These are phyloP conservation scores for Babylonia areolata DNA, from an alignment of 1,140 invertebrate species.

Conservation along the genomic window DNA sequence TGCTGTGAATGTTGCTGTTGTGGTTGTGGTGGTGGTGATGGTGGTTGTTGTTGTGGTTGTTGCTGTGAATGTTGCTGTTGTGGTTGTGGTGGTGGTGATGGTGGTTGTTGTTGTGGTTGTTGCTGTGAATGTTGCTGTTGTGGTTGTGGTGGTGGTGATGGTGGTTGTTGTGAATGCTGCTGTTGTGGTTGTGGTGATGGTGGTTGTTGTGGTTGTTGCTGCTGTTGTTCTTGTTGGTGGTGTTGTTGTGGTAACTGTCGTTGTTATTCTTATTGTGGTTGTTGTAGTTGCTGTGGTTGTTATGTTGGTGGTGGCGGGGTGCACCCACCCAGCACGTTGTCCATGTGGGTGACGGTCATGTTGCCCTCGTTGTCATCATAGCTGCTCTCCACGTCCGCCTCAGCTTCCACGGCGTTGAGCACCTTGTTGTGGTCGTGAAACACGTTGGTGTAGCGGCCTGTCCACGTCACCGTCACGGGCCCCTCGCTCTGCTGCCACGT, in stretches of 20 bases:
- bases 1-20: constrained; percentile 15
- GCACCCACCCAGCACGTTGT: constrained; percentile 51
- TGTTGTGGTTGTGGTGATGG: constrained; percentile 36
- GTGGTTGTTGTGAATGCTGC: constrained; percentile 41
- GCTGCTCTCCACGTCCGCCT: constrained; percentile 4
- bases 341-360: constrained; percentile 32
- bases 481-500: constrained; percentile 37
- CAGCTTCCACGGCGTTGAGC: constrained; percentile 41
- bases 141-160: constrained; percentile 47
- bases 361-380: constrained; percentile 54
- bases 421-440: constrained; percentile 43
- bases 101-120: not conserved
- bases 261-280: constrained; percentile 11
- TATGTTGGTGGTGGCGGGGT: no score
- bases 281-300: constrained; percentile 36
- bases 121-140: constrained; percentile 34
- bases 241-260: constrained; percentile 34
- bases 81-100: constrained; percentile 28
- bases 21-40: constrained; percentile 23
- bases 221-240: constrained; percentile 42
- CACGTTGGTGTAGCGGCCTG: constrained; percentile 44
- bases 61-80: constrained; percentile 10
- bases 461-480: constrained; percentile 42
- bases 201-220: constrained; percentile 19
- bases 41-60: constrained; percentile 29